Evolutionary conservation across 1,140 invertebrate genomes (phyloP).

Genomic region (Mylabris phalerata): DNA sequence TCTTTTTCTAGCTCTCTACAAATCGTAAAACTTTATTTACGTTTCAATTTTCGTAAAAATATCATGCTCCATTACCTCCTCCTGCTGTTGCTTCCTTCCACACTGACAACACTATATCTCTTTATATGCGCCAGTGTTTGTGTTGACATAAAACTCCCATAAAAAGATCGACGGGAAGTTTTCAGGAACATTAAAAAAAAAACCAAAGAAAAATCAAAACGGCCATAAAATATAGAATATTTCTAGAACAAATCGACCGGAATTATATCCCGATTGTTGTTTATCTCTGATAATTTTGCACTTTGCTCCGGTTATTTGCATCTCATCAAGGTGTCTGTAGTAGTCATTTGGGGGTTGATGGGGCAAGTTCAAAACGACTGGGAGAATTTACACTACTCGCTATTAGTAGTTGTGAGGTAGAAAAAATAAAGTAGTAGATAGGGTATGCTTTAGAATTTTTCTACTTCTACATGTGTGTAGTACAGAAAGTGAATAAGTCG

Average conservation of each 20-base stretch:
- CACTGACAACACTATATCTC: conserved; percentile 29
- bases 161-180: conserved; percentile 27
- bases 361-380: no score
- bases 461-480: no score
- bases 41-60: conserved; percentile 41
- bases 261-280: no score
- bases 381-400: no score
- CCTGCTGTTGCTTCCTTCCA: not conserved
- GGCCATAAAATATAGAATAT: no score
- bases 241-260: no score
- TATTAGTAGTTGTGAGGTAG: no score
- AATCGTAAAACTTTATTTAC: conserved; percentile 38
- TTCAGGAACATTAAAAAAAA: no score
- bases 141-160: conserved; percentile 31
- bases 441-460: no score
- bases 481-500: conserved; percentile 35
- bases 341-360: no score
- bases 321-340: not conserved
- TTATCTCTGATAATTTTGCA: not conserved
- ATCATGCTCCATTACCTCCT: conserved; percentile 35
- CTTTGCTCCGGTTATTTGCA: conserved; percentile 7
- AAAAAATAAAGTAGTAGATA: no score
- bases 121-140: not conserved
- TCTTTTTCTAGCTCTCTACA: not conserved
- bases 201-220: no score